Percentiles rank a stretch among this genome's conserved stretches.
Evolutionary conservation across 92 coral and sea anemone species (phyloP).

Genomic region (Siderastrea siderea): DNA sequence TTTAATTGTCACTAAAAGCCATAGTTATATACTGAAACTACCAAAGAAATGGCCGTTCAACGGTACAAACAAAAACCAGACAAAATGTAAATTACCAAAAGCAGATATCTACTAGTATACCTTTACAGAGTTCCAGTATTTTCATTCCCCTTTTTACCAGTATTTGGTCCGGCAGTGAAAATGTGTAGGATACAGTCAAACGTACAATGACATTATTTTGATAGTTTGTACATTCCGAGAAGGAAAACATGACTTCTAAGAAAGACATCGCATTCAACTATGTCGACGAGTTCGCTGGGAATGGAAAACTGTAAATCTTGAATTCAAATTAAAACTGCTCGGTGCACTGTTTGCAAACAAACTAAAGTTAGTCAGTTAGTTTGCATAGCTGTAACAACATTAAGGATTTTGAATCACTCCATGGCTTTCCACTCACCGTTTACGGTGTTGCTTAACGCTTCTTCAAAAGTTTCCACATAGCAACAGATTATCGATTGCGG

Average conservation of each 20-base stretch:
- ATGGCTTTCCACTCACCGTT: slow-evolving; percentile 2
- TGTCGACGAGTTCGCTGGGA: background rate
- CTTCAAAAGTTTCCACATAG: background rate
- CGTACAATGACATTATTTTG: slow-evolving; percentile 9
- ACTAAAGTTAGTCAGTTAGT: background rate
- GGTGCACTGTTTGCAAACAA: background rate
- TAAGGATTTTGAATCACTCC: background rate
- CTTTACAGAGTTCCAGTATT: background rate
- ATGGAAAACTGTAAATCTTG: background rate
- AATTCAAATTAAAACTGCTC: background rate
- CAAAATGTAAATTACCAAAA: no score
- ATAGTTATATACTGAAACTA: no score
- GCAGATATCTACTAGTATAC: background rate
- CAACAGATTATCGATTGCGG: background rate
- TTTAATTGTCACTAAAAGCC: no score
- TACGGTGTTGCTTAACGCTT: background rate
- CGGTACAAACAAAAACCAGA: no score
- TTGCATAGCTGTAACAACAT: slow-evolving; percentile 13
- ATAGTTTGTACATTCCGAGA: background rate
- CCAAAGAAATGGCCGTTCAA: no score
- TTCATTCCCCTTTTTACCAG: background rate
- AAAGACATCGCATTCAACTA: background rate
- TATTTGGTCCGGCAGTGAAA: background rate
- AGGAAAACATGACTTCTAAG: background rate
- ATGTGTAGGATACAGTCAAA: background rate